A percentile compares a stretch with the other conserved stretches of the same genome.
phyloP scores from a whole-genome alignment of 92 coral and sea anemone species.

The Muricea muricata region DNA sequence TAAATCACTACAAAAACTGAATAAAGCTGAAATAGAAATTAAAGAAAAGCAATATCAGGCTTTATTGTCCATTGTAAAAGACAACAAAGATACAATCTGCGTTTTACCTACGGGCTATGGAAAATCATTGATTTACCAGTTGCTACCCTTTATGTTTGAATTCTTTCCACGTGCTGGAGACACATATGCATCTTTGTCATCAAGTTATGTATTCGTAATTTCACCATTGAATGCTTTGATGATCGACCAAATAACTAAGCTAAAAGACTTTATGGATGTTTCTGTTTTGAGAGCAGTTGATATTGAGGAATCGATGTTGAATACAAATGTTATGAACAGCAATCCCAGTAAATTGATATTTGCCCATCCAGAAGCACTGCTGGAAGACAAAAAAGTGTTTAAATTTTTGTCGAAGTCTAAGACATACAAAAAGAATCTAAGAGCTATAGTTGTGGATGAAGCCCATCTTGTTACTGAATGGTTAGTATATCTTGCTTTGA shows the following conservation, averaged over 20 bases:
- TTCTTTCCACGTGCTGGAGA: no score
- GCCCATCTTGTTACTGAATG: constrained; percentile 56
- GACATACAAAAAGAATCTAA: not conserved
- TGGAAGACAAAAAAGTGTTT: not conserved
- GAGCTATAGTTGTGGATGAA: constrained; percentile 56
- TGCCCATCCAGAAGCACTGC: not conserved
- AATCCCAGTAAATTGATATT: not conserved
- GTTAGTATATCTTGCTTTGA: no score
- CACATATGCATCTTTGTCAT: no score
- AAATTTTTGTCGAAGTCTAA: not conserved
- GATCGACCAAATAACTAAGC: constrained; percentile 35
- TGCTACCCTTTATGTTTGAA: no score
- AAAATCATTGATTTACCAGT: no score
- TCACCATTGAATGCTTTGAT: constrained; percentile 58
- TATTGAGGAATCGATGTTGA: not conserved
- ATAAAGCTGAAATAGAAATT: no score
- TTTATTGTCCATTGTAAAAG: no score
- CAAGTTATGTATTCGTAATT: constrained; percentile 19
- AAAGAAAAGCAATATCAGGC: no score
- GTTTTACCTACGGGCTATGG: no score
- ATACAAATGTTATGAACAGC: not conserved
- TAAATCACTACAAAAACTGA: no score
- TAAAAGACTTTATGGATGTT: not conserved
- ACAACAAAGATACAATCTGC: no score
- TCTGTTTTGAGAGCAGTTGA: not conserved